These are phyloP conservation scores for Hypotaenidia okinawae DNA, from an alignment of 2,797 vertebrate species.

Conservation along the genomic window DNA sequence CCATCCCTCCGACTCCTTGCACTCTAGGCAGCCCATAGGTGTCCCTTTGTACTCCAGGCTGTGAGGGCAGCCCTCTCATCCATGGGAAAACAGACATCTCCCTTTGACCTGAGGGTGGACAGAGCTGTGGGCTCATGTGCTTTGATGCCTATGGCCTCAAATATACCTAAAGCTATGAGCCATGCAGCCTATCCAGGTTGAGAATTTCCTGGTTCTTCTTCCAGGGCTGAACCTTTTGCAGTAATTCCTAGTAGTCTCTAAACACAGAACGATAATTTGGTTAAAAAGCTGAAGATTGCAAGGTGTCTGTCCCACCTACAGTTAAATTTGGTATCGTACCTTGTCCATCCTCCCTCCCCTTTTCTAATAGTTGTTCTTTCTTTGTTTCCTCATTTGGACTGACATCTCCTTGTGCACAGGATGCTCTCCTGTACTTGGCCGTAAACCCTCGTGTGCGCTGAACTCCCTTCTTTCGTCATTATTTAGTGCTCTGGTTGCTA, in stretches of 20 bases:
- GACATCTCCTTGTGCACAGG: neutral
- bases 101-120: neutral
- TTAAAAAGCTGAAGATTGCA: neutral
- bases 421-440: neutral
- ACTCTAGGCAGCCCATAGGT: neutral
- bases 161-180: neutral
- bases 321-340: neutral
- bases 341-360: neutral
- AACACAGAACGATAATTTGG: neutral
- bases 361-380: neutral
- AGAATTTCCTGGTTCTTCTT: neutral
- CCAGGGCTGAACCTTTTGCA: neutral
- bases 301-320: neutral
- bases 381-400: neutral
- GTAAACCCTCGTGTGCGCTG: neutral
- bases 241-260: neutral
- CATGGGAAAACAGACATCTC: neutral
- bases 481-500: neutral
- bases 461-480: neutral
- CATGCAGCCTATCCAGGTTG: neutral
- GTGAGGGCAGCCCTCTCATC: neutral
- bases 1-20: neutral
- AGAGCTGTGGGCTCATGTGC: fast-evolving
- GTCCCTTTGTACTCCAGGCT: neutral
- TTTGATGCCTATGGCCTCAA: neutral